phyloP scores from a whole-genome alignment of 2,888 invertebrate genomes.

The Sminthurinus aureus region DNA sequence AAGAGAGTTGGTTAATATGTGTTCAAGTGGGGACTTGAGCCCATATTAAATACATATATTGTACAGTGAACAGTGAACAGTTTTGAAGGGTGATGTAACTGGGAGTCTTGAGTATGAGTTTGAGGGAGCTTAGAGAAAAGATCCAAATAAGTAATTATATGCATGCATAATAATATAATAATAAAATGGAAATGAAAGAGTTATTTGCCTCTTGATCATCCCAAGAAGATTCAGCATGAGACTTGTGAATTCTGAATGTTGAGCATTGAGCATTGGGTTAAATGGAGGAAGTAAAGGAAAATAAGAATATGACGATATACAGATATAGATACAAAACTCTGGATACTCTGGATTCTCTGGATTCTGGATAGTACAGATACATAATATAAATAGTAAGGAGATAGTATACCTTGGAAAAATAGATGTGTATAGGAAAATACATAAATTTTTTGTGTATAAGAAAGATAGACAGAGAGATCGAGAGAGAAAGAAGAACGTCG shows the following conservation, averaged over 20 bases:
- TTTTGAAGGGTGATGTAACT: background rate
- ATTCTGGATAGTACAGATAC: too few relatives aligned
- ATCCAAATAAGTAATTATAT: constrained; percentile 3
- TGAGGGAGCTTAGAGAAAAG: background rate
- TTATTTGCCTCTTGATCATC: constrained; percentile 13
- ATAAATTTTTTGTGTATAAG: constrained; percentile 21
- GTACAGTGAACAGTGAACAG: too few relatives aligned
- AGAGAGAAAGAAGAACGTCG: background rate
- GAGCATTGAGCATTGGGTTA: background rate
- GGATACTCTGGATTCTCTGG: too few relatives aligned
- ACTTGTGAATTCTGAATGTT: background rate
- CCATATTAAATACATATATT: too few relatives aligned
- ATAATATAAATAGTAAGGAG: too few relatives aligned
- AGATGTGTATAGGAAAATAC: background rate
- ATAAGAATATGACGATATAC: background rate
- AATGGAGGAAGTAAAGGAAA: constrained; percentile 9
- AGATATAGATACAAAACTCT: background rate
- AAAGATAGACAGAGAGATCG: background rate
- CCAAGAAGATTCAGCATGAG: background rate
- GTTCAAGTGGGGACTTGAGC: too few relatives aligned
- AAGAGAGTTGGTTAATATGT: too few relatives aligned
- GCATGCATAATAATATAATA: background rate
- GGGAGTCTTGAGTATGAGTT: background rate
- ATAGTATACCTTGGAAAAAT: too few relatives aligned
- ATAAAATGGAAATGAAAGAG: constrained; percentile 5